These are phyloP conservation scores for Eugnorisma glareosa DNA, from an alignment of 2,888 invertebrate species.

Conservation along the genomic window DNA sequence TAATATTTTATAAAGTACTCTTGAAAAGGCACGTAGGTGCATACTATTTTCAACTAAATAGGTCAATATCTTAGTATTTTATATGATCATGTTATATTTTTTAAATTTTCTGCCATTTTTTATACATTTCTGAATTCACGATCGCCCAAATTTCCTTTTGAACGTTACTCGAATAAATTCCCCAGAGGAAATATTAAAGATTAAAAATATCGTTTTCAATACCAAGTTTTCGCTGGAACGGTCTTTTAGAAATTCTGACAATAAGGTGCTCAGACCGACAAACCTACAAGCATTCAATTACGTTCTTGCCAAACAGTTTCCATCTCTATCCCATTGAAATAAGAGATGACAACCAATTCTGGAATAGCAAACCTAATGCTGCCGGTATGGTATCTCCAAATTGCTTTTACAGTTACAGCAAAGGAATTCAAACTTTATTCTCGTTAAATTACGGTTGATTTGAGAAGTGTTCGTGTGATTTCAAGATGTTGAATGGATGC, in stretches of 20 bases:
- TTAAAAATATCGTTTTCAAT: slow-evolving; percentile 69
- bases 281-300: slow-evolving; percentile 15
- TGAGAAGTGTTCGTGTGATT: slow-evolving; percentile 9
- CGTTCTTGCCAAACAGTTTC: slow-evolving; percentile 14
- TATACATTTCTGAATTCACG: slow-evolving; percentile 16
- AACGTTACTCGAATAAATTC: slow-evolving; percentile 27
- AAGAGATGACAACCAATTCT: slow-evolving; percentile 9
- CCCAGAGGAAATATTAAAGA: slow-evolving; percentile 52
- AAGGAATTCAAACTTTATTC: slow-evolving; percentile 53
- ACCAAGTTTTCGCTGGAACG: slow-evolving; percentile 61
- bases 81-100: not conserved
- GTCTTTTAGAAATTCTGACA: slow-evolving; percentile 65
- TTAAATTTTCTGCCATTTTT: not conserved
- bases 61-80: too few species aligned
- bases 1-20: too few species aligned
- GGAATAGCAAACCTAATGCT: slow-evolving; percentile 28
- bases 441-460: slow-evolving; percentile 31
- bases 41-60: not conserved
- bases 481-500: slow-evolving; percentile 54
- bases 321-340: slow-evolving; percentile 34
- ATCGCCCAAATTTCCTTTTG: slow-evolving; percentile 16
- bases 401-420: slow-evolving; percentile 53
- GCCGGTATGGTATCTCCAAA: slow-evolving; percentile 54
- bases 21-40: too few species aligned
- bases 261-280: slow-evolving; percentile 51